A percentile compares a stretch with the other conserved stretches of the same genome.
Conservation (phyloP, 2,797 vertebrate genomes). For the Manis crassicaudata region DNA sequence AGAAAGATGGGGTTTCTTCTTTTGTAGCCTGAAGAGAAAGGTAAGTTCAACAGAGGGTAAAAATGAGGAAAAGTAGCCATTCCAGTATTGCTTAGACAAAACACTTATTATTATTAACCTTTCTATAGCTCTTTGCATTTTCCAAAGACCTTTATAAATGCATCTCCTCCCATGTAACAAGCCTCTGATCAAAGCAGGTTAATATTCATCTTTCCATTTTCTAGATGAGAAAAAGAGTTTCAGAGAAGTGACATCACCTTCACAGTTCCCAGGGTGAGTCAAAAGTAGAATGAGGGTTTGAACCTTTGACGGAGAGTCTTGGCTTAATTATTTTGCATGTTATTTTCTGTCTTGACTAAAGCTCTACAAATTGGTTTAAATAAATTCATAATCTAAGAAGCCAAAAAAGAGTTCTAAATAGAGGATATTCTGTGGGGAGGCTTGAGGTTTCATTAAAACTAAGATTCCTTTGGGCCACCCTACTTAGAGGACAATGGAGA, state of each 20-base stretch:
- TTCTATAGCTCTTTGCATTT: conserved; percentile 68
- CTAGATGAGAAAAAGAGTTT: conserved; percentile 64
- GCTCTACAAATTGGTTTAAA: conserved; percentile 70
- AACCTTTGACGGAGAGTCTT: conserved; percentile 50
- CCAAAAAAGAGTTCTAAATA: conserved; percentile 56
- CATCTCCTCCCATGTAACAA: neutral
- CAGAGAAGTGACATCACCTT: conserved; percentile 61
- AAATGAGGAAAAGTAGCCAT: conserved; percentile 46
- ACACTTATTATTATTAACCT: conserved; percentile 51
- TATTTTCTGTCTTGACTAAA: conserved; percentile 67
- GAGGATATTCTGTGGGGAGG: conserved; percentile 24
- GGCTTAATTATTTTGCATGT: conserved; percentile 51
- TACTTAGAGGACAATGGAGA: neutral
- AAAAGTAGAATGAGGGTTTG: conserved; percentile 56
- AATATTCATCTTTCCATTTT: conserved; percentile 68
- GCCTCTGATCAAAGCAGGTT: conserved; percentile 62
- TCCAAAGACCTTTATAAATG: conserved; percentile 61
- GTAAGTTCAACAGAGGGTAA: conserved; percentile 56
- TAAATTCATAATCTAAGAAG: conserved; percentile 59
- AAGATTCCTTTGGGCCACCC: neutral
- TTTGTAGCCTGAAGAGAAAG: conserved; percentile 59
- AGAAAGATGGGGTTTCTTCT: conserved; percentile 39
- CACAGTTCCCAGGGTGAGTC: conserved; percentile 19
- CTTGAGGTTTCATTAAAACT: conserved; percentile 55
- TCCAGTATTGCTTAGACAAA: conserved; percentile 56